Conservation (phyloP, 2,797 vertebrate species). For the Lagocephalus sceleratus region DNA sequence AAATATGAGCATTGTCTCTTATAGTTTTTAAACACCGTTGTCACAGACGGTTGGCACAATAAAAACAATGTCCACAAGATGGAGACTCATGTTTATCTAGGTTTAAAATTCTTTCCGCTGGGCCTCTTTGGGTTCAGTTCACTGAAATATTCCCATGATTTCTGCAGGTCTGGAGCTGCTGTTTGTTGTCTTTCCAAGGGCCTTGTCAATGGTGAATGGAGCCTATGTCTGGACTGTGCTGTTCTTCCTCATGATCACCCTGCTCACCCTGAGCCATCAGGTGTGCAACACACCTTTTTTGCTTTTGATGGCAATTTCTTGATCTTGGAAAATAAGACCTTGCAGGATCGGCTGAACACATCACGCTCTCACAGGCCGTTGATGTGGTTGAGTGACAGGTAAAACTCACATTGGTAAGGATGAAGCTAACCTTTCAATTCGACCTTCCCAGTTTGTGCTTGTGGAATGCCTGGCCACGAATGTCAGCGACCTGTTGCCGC, state of each 20-base stretch:
- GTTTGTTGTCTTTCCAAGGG: conserved; percentile 85
- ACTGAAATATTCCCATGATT: neutral
- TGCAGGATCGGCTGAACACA: too few species aligned
- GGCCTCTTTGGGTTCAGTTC: neutral
- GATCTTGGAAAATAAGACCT: too few species aligned
- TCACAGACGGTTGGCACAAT: neutral
- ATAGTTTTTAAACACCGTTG: too few species aligned
- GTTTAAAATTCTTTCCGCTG: too few species aligned
- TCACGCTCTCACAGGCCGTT: neutral
- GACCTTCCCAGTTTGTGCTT: conserved; percentile 82
- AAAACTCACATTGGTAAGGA: too few species aligned
- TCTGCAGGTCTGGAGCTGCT: conserved; percentile 82
- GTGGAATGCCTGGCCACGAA: conserved; percentile 90
- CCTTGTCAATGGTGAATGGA: conserved; percentile 83
- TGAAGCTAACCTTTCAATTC: neutral
- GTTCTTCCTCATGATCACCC: conserved; percentile 91
- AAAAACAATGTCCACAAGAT: conserved; percentile 50
- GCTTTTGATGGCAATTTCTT: too few species aligned
- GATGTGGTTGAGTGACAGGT: neutral
- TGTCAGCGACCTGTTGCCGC: conserved; percentile 86
- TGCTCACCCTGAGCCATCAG: conserved; percentile 89
- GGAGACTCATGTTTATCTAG: conserved; percentile 40
- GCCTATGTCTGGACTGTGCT: conserved; percentile 89
- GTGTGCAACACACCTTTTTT: conserved; percentile 49
- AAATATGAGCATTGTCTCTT: too few species aligned